phyloP scores from a whole-genome alignment of 2,888 invertebrate genomes.

The Cryptosula pallasiana region DNA sequence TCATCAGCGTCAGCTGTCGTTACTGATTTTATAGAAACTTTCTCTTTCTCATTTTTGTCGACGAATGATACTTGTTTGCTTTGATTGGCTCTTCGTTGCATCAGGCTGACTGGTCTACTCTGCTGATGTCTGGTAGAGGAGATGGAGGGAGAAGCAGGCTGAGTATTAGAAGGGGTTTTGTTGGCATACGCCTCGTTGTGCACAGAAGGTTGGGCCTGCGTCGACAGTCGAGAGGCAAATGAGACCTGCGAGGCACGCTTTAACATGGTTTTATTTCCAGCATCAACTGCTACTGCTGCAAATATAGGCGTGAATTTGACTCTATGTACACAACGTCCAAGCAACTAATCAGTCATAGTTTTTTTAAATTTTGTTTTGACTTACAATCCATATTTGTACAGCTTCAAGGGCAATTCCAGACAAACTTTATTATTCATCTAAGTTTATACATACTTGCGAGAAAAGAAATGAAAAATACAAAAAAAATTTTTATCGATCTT shows the following conservation, averaged over 20 bases:
- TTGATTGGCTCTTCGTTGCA: neutral
- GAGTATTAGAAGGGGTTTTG: neutral
- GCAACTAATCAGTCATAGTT: too few relatives aligned
- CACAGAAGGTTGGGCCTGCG: neutral
- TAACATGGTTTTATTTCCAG: neutral
- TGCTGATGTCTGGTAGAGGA: neutral
- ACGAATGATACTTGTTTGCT: constrained; percentile 21
- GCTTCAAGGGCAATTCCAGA: too few relatives aligned
- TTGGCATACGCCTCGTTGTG: neutral
- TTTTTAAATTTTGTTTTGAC: too few relatives aligned
- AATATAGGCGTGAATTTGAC: too few relatives aligned
- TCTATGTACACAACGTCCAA: too few relatives aligned
- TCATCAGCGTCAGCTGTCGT: constrained; percentile 2
- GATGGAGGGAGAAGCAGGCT: neutral
- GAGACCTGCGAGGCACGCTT: neutral
- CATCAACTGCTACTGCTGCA: neutral
- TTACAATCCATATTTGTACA: too few relatives aligned
- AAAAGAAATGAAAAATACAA: too few relatives aligned
- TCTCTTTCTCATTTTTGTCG: neutral
- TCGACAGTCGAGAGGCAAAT: neutral
- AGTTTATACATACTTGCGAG: too few relatives aligned
- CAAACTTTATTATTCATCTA: too few relatives aligned
- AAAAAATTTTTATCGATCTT: too few relatives aligned
- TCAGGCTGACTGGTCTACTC: neutral
- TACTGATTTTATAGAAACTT: neutral